phyloP scores from a whole-genome alignment of 2,888 invertebrate genomes.

The Nymphalis c-album region DNA sequence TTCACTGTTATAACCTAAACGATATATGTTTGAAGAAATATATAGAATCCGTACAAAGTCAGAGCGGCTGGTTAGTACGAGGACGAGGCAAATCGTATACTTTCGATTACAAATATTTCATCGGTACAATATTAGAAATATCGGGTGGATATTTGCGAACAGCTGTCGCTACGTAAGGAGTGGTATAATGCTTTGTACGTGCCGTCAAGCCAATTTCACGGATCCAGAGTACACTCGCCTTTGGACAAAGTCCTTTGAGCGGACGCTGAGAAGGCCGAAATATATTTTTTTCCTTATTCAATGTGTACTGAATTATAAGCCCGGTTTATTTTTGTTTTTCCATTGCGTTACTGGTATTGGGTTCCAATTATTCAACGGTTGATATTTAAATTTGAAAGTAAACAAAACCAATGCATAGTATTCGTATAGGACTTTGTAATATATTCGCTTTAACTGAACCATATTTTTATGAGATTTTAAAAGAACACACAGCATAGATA shows the following conservation, averaged over 20 bases:
- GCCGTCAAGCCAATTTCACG: conserved; percentile 47
- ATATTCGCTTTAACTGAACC: no score
- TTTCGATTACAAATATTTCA: conserved; percentile 12
- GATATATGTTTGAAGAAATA: not conserved
- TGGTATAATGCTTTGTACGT: conserved; percentile 39
- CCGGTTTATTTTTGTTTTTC: conserved; percentile 15
- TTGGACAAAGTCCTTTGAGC: conserved; percentile 43
- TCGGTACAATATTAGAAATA: conserved; percentile 25
- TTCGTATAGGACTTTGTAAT: no score
- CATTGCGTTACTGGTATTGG: conserved; percentile 2
- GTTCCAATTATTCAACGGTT: not conserved
- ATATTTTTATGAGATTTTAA: no score
- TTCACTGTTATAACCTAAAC: not conserved
- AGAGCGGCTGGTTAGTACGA: not conserved
- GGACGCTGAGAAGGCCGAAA: conserved; percentile 12
- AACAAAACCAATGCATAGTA: no score
- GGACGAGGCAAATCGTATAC: not conserved
- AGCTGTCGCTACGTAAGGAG: conserved; percentile 28
- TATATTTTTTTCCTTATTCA: conserved; percentile 35
- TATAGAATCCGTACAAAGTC: not conserved
- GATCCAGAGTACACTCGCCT: conserved; percentile 36
- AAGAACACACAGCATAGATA: no score
- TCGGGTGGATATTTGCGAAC: conserved; percentile 24
- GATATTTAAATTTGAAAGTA: not conserved
- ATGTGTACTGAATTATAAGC: conserved; percentile 27